Evolutionary conservation across 1,140 invertebrate species (phyloP).

Genomic region (Caerostris extrusa): DNA sequence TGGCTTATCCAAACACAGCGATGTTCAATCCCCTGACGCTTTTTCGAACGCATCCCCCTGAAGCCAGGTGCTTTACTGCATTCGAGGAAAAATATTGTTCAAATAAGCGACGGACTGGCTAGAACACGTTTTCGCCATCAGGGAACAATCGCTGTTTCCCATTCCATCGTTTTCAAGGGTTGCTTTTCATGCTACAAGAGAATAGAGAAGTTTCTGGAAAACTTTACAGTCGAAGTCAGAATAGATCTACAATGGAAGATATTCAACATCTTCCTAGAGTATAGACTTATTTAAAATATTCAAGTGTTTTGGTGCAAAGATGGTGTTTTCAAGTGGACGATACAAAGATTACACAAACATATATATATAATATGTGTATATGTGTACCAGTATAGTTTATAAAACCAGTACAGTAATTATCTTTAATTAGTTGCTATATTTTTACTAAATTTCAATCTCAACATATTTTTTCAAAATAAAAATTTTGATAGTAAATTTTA

Average conservation of each 20-base stretch:
- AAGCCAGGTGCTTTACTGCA: background rate
- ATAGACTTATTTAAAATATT: background rate
- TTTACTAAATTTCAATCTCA: no score
- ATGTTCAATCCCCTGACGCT: background rate
- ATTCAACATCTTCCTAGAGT: background rate
- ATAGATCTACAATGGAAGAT: background rate
- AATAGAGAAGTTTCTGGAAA: background rate
- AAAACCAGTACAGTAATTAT: no score
- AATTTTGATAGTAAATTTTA: no score
- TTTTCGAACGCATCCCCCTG: background rate
- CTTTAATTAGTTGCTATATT: no score
- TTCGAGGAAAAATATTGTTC: conserved; percentile 8
- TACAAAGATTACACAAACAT: no score
- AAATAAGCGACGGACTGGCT: conserved; percentile 6
- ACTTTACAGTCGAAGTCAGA: background rate
- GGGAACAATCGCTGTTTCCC: background rate
- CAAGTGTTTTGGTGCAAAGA: background rate
- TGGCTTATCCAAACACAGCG: background rate
- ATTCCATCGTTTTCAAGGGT: background rate
- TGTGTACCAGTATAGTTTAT: no score
- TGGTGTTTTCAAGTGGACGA: no score
- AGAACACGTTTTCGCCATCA: conserved; percentile 29
- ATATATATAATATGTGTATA: no score
- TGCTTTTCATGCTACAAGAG: background rate
- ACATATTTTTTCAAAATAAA: no score